phyloP scores from a whole-genome alignment of 2,888 invertebrate genomes.

The Coecobrya sp. region DNA sequence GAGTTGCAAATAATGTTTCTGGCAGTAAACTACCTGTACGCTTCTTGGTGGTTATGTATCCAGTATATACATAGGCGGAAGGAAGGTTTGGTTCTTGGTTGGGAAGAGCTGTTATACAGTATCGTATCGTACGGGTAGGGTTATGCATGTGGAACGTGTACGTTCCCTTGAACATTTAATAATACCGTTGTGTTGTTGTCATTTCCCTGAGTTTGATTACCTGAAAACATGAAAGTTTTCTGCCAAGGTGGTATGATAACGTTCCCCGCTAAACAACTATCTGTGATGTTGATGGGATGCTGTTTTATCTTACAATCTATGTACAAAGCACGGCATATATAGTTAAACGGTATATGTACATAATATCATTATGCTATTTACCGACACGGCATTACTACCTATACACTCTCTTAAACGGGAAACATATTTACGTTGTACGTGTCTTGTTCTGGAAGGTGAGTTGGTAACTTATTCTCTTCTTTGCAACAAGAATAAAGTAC shows the following conservation, averaged over 20 bases:
- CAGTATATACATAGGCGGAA: not conserved
- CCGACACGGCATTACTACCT: not conserved
- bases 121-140: too few species aligned
- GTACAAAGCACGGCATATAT: not conserved
- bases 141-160: conserved; percentile 32
- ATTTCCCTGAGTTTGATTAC: conserved; percentile 73
- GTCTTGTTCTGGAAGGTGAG: conserved; percentile 28
- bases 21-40: not conserved
- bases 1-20: not conserved
- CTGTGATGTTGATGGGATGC: not conserved
- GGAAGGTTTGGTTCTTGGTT: not conserved
- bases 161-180: conserved; percentile 60
- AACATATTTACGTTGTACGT: conserved; percentile 33
- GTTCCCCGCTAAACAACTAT: not conserved
- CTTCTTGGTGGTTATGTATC: not conserved
- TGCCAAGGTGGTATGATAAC: conserved; percentile 52
- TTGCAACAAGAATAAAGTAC: not conserved
- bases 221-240: conserved; percentile 58
- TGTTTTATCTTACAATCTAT: conserved; percentile 2
- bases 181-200: conserved; percentile 69
- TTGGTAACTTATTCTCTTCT: conserved; percentile 49
- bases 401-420: not conserved
- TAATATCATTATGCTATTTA: not conserved
- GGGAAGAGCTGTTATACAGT: not conserved
- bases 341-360: not conserved